A percentile compares a stretch with the other conserved stretches of the same genome.
Evolutionary conservation across 2,888 invertebrate genomes (phyloP).

Genomic region (Agrochola litura): DNA sequence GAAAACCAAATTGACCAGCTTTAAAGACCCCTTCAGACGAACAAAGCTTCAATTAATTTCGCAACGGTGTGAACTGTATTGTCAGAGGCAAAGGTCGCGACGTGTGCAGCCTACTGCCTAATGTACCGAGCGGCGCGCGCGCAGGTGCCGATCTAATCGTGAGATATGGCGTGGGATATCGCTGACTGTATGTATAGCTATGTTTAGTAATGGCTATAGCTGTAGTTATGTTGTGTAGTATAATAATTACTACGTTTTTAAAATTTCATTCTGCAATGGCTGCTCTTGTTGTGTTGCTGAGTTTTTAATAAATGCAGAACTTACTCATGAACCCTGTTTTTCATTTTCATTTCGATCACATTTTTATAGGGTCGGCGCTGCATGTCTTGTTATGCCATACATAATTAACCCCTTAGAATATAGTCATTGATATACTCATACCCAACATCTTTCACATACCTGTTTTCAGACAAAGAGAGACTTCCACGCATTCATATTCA

Average conservation of each 20-base stretch:
- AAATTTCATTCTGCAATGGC: no score
- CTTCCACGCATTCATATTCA: not conserved
- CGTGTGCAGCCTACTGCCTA: conserved; percentile 52
- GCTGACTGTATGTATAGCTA: conserved; percentile 17
- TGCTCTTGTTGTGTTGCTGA: no score
- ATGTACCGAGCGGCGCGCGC: conserved; percentile 45
- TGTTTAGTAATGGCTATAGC: conserved; percentile 10
- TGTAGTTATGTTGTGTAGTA: not conserved
- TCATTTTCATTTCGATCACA: not conserved
- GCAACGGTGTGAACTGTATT: conserved; percentile 53
- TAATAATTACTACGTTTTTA: conserved; percentile 12
- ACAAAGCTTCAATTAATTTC: conserved; percentile 59
- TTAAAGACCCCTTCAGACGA: conserved; percentile 8
- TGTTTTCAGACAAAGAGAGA: not conserved
- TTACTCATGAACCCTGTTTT: not conserved
- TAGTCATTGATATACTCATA: not conserved
- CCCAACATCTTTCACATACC: not conserved
- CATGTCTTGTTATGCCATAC: accelerated
- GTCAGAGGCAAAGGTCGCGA: conserved; percentile 61
- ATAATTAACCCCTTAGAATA: no score
- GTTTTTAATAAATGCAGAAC: not conserved
- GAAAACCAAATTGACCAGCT: conserved; percentile 20
- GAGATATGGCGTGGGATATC: conserved; percentile 49
- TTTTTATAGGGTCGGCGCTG: no score
- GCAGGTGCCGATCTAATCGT: conserved; percentile 57